Percentiles rank a stretch among this genome's conserved stretches.
phyloP scores from a whole-genome alignment of 1,140 invertebrate genomes.

The Trichonephila clavata region DNA sequence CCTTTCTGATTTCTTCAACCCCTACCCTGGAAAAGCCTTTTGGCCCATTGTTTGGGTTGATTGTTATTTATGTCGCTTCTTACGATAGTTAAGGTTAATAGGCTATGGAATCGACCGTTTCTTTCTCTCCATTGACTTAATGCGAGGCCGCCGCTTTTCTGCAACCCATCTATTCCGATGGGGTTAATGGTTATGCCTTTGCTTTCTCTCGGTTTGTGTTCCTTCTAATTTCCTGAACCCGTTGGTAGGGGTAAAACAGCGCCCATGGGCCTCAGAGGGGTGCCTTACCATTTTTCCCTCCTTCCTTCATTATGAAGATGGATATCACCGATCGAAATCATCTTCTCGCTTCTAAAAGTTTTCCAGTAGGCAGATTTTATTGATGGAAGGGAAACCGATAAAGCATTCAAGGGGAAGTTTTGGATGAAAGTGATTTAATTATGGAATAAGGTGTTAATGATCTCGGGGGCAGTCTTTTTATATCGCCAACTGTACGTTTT shows the following conservation, averaged over 20 bases:
- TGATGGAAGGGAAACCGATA: not conserved
- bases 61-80: slow-evolving; percentile 54
- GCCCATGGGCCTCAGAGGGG: not conserved
- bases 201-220: not conserved
- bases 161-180: not conserved
- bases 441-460: not conserved
- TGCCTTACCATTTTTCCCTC: not conserved
- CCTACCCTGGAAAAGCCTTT: not conserved
- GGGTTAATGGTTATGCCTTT: slow-evolving; percentile 9
- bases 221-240: not conserved
- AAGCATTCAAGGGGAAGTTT: not conserved
- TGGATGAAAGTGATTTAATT: no score
- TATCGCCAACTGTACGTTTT: not conserved
- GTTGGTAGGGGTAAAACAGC: not conserved
- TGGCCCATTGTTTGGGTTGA: slow-evolving; percentile 5
- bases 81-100: slow-evolving; percentile 53
- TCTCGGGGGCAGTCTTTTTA: not conserved
- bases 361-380: not conserved
- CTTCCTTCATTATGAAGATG: not conserved
- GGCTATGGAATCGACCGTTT: not conserved
- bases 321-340: not conserved
- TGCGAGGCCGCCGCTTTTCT: not conserved
- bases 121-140: not conserved
- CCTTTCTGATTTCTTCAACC: not conserved
- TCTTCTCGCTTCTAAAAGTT: not conserved